phyloP scores from a whole-genome alignment of 2,888 invertebrate species.

The Hirtodrosophila duncani region DNA sequence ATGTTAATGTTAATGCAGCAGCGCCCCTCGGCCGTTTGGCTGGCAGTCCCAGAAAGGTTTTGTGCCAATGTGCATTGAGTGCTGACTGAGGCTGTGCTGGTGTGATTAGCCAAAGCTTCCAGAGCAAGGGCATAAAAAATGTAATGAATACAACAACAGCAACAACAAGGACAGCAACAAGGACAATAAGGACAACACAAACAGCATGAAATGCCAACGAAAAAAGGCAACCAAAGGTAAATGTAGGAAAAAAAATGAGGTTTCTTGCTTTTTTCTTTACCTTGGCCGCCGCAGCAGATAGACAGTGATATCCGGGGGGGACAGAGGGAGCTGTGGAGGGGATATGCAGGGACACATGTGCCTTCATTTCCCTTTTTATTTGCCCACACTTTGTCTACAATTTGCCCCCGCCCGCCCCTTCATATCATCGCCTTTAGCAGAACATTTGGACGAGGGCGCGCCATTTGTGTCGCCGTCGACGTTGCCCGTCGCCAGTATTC shows the following conservation, averaged over 20 bases:
- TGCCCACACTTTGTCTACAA: constrained; percentile 3
- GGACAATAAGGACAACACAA: constrained; percentile 1
- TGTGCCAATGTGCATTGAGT: constrained; percentile 29
- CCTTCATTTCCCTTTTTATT: constrained; percentile 24
- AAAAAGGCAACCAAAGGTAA: no score
- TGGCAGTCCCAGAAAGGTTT: no score
- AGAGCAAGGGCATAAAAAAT: constrained; percentile 38
- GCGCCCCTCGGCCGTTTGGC: no score
- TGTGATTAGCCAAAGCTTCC: constrained; percentile 52
- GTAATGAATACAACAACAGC: constrained; percentile 36
- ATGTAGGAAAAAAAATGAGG: constrained; percentile 3
- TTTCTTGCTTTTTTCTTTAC: not conserved
- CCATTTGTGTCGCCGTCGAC: constrained; percentile 27
- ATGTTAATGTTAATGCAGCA: no score
- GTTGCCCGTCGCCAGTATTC: not conserved
- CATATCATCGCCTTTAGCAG: not conserved
- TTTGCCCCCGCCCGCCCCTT: not conserved
- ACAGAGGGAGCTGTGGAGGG: not conserved
- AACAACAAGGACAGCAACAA: constrained; percentile 18
- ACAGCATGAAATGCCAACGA: constrained; percentile 5
- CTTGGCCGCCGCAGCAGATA: not conserved
- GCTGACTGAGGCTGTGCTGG: constrained; percentile 13
- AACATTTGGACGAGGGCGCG: constrained; percentile 21
- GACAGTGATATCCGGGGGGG: not conserved
- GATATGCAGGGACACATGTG: constrained; percentile 6